These are phyloP conservation scores for Drosophila sucinea DNA, from an alignment of 1,140 invertebrate genomes.

Conservation along the genomic window DNA sequence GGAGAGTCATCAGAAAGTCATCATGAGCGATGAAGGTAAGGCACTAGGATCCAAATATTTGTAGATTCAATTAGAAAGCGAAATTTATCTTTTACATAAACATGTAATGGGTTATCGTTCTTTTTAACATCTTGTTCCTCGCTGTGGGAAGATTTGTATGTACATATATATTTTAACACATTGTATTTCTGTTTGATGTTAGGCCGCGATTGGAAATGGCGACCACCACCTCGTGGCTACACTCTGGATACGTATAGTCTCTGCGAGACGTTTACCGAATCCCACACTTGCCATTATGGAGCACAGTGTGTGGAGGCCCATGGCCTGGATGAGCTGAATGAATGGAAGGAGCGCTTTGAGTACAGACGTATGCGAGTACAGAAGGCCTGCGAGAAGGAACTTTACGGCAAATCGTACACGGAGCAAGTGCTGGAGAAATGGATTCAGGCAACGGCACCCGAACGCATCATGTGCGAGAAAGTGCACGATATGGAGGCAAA, in stretches of 20 bases:
- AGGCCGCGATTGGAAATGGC: conserved; percentile 88
- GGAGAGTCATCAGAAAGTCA: conserved; percentile 87
- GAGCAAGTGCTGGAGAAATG: conserved; percentile 88
- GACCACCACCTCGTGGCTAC: conserved; percentile 87
- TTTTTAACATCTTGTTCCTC: too few species aligned
- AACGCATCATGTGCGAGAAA: conserved; percentile 85
- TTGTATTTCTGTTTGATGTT: background rate
- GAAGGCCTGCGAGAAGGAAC: conserved; percentile 87
- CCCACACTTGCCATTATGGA: conserved; percentile 87
- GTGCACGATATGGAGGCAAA: conserved; percentile 86
- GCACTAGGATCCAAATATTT: background rate
- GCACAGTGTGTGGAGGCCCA: conserved; percentile 91
- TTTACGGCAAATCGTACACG: conserved; percentile 87
- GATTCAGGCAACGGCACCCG: conserved; percentile 85
- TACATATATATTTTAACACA: background rate
- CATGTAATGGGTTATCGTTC: too few species aligned
- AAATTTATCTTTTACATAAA: too few species aligned
- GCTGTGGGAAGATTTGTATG: background rate
- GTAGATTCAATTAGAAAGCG: too few species aligned
- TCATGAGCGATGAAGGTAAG: conserved; percentile 88
- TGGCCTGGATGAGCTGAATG: conserved; percentile 88
- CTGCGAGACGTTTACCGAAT: conserved; percentile 85
- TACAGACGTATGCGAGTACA: conserved; percentile 87
- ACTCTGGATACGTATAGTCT: conserved; percentile 85
- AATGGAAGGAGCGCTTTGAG: conserved; percentile 90